Evolutionary conservation across 2,797 vertebrate genomes (phyloP).

Genomic region (Xiphophorus birchmanni): DNA sequence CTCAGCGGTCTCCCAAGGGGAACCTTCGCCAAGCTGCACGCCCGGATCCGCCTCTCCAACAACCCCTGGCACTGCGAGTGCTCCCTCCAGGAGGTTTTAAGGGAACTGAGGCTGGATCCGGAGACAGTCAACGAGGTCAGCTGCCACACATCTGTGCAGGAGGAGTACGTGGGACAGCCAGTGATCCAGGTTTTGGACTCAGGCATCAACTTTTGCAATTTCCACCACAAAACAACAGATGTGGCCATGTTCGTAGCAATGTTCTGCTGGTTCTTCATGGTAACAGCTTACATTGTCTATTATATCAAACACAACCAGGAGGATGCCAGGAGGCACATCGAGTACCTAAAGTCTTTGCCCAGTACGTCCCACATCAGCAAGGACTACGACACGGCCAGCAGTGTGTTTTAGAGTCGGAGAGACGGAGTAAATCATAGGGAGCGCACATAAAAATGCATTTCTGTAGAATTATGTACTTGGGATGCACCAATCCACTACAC

Average conservation of each 20-base stretch:
- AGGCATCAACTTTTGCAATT: slow-evolving; percentile 91
- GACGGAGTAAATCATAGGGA: not conserved
- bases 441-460: slow-evolving; percentile 11
- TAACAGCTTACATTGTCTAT: slow-evolving; percentile 91
- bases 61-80: slow-evolving; percentile 96
- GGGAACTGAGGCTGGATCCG: slow-evolving; percentile 89
- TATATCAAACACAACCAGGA: slow-evolving; percentile 93
- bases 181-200: slow-evolving; percentile 91
- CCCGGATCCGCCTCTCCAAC: slow-evolving; percentile 87
- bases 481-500: too few relatives aligned
- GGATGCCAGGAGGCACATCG: slow-evolving; percentile 90
- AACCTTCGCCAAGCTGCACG: slow-evolving; percentile 88
- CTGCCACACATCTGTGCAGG: slow-evolving; percentile 83
- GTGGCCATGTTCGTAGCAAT: slow-evolving; percentile 95
- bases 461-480: not conserved
- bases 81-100: slow-evolving; percentile 89
- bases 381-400: slow-evolving; percentile 81
- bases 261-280: slow-evolving; percentile 98
- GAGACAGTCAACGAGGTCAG: slow-evolving; percentile 89
- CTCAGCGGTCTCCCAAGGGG: slow-evolving; percentile 90
- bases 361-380: slow-evolving; percentile 79
- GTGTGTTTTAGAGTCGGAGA: slow-evolving; percentile 65
- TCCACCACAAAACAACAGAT: slow-evolving; percentile 91
- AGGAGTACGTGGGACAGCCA: slow-evolving; percentile 84
- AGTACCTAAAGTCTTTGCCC: slow-evolving; percentile 94